Conservation (phyloP, 2,888 invertebrate genomes). For the Siphonodentalium dalli region DNA sequence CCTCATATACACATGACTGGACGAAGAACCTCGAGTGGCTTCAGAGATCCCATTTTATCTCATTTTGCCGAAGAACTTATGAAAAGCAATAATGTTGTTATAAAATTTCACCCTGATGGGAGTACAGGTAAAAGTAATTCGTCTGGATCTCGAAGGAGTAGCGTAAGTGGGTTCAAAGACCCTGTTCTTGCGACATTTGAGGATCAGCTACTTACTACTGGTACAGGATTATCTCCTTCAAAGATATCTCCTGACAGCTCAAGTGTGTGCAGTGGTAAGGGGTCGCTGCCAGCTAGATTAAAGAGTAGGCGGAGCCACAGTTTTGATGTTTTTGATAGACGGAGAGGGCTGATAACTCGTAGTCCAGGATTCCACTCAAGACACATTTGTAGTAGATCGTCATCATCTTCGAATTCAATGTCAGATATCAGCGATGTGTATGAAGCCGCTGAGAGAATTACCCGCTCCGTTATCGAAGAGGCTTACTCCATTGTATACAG, state of each 20-base stretch:
- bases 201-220: conserved; percentile 42
- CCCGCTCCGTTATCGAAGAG: too few relatives aligned
- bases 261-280: background rate
- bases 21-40: conserved; percentile 45
- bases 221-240: conserved; percentile 22
- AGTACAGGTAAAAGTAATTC: conserved; percentile 42
- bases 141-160: conserved; percentile 47
- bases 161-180: conserved; percentile 47
- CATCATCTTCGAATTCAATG: too few relatives aligned
- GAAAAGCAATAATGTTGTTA: conserved; percentile 49
- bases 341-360: too few relatives aligned
- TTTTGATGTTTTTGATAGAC: too few relatives aligned
- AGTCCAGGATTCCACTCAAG: too few relatives aligned
- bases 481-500: too few relatives aligned
- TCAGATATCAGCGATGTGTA: too few relatives aligned
- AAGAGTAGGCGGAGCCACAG: too few relatives aligned
- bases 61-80: conserved; percentile 58
- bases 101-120: conserved; percentile 38
- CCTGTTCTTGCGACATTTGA: conserved; percentile 47
- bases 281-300: background rate
- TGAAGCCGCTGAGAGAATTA: too few relatives aligned
- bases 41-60: conserved; percentile 44
- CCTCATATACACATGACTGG: too few relatives aligned
- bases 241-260: conserved; percentile 22
- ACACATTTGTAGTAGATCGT: too few relatives aligned